Percentiles rank a stretch among this genome's conserved stretches.
Evolutionary conservation across 1,140 invertebrate species (phyloP).

Genomic region (Formica selysi): DNA sequence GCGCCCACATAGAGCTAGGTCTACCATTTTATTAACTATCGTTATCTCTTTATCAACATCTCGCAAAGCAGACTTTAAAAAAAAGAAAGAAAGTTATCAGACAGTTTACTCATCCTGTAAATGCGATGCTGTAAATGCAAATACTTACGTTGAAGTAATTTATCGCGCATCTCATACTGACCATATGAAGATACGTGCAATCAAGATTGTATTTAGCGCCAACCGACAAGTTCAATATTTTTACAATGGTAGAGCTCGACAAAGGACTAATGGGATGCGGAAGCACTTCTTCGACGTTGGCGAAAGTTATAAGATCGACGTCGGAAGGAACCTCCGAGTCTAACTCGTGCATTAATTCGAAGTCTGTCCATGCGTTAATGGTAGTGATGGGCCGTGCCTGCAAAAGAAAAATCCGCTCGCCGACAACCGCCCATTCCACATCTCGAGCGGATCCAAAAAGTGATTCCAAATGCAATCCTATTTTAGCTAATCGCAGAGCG

Average conservation of each 20-base stretch:
- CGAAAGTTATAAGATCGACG: slow-evolving; percentile 86
- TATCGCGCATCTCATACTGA: slow-evolving; percentile 74
- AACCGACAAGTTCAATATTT: slow-evolving; percentile 80
- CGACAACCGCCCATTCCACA: slow-evolving; percentile 91
- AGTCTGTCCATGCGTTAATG: slow-evolving; percentile 90
- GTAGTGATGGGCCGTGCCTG: slow-evolving; percentile 92
- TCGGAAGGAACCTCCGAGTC: slow-evolving; percentile 87
- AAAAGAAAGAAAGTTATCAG: slow-evolving; percentile 3
- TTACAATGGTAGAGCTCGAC: slow-evolving; percentile 78
- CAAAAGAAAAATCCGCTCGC: slow-evolving; percentile 88
- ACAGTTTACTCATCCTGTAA: slow-evolving; percentile 27
- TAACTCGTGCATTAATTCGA: slow-evolving; percentile 91
- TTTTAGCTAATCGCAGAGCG: slow-evolving; percentile 86
- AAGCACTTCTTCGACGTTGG: slow-evolving; percentile 90
- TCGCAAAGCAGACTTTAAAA: slow-evolving; percentile 83
- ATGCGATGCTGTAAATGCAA: slow-evolving; percentile 20
- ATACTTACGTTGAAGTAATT: slow-evolving; percentile 86
- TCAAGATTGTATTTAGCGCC: neutral
- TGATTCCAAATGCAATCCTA: slow-evolving; percentile 89
- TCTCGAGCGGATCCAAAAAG: slow-evolving; percentile 90
- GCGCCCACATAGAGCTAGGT: slow-evolving; percentile 89
- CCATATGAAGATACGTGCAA: slow-evolving; percentile 12
- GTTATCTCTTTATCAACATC: slow-evolving; percentile 82
- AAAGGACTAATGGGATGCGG: slow-evolving; percentile 86
- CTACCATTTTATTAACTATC: slow-evolving; percentile 85